phyloP scores from a whole-genome alignment of 2,113 vertebrate genomes.

The Asarcornis scutulata region DNA sequence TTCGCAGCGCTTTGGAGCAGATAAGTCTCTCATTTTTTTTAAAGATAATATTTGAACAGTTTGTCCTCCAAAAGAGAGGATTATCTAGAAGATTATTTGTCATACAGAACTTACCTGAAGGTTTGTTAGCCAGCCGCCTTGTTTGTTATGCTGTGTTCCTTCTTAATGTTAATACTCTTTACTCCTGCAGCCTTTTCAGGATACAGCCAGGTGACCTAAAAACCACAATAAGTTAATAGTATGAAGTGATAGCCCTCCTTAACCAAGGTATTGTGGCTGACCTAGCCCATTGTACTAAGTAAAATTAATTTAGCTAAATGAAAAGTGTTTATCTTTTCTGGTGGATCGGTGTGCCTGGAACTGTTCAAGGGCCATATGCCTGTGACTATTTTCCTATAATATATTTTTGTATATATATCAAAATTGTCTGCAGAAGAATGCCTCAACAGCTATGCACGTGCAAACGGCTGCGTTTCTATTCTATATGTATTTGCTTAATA shows the following conservation, averaged over 20 bases:
- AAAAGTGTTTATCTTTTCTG: background rate
- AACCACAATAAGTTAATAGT: background rate
- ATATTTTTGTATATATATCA: background rate
- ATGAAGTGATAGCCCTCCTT: background rate
- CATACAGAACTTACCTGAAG: background rate
- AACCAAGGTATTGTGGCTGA: accelerated
- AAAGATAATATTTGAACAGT: background rate
- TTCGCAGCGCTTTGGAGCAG: background rate
- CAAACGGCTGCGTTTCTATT: background rate
- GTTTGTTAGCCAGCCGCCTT: background rate
- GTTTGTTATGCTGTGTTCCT: background rate
- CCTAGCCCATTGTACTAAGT: background rate
- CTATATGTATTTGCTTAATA: background rate
- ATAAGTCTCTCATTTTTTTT: background rate
- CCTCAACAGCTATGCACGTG: accelerated
- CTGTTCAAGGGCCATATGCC: background rate
- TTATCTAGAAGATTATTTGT: background rate
- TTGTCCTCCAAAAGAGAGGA: background rate
- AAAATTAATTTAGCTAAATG: background rate
- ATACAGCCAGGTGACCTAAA: constrained; percentile 1
- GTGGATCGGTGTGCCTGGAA: background rate
- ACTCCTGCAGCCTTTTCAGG: background rate
- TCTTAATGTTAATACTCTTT: background rate
- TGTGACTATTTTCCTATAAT: background rate
- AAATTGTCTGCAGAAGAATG: background rate